Conservation (phyloP, 2,888 invertebrate genomes). For the Melitaea athalia region DNA sequence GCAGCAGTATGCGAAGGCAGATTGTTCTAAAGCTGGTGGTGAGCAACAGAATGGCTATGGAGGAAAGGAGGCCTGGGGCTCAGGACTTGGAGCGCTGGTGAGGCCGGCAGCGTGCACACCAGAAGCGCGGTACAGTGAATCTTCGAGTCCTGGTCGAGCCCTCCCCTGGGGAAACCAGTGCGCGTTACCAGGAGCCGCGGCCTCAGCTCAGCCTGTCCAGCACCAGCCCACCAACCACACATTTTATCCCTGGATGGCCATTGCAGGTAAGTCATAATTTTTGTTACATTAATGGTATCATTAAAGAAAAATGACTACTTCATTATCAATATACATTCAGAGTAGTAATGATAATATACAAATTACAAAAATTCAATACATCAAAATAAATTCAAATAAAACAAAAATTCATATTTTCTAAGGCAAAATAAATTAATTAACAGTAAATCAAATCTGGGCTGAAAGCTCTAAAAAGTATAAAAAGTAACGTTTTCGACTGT, state of each 20-base stretch:
- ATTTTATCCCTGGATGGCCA: conserved; percentile 99
- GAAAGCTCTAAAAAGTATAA: conserved; percentile 67
- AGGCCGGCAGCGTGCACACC: conserved; percentile 95
- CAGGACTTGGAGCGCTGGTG: conserved; percentile 86
- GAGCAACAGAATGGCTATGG: conserved; percentile 86
- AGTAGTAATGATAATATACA: too few relatives aligned
- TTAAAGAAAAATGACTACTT: neutral
- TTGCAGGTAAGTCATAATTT: conserved; percentile 89
- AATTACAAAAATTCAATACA: neutral
- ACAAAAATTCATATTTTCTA: conserved; percentile 22
- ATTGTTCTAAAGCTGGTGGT: conserved; percentile 87
- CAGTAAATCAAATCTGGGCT: conserved; percentile 44
- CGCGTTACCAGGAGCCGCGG: conserved; percentile 90
- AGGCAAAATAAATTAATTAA: conserved; percentile 48
- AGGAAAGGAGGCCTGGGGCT: conserved; percentile 87
- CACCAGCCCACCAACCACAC: conserved; percentile 95
- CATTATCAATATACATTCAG: neutral
- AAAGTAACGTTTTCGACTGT: too few relatives aligned
- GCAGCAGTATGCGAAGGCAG: conserved; percentile 87
- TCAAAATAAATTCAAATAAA: neutral
- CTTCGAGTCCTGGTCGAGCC: conserved; percentile 90
- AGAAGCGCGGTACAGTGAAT: conserved; percentile 92
- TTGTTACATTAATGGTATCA: neutral
- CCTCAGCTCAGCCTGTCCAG: conserved; percentile 92
- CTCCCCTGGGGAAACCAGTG: conserved; percentile 95